Evolutionary conservation across 2,888 invertebrate genomes (phyloP).

Genomic region (Taphrorychus bicolor): DNA sequence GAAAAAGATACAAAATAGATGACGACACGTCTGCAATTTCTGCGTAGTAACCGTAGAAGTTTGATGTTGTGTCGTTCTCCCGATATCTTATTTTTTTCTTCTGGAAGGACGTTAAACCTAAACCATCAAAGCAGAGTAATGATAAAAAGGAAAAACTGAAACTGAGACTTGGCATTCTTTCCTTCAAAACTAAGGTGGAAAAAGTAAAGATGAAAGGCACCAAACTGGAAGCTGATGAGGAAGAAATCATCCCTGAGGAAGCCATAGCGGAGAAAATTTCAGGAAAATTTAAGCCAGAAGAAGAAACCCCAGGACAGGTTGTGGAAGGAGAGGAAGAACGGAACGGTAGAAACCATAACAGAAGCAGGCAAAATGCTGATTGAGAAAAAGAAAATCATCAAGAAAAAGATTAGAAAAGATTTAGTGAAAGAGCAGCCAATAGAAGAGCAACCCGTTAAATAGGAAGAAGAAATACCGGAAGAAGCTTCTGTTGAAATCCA

Average conservation of each 20-base stretch:
- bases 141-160: constrained; percentile 43
- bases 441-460: constrained; percentile 36
- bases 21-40: too few species aligned
- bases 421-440: constrained; percentile 26
- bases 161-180: constrained; percentile 48
- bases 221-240: constrained; percentile 44
- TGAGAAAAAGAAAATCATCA: constrained; percentile 51
- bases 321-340: not conserved
- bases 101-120: too few species aligned
- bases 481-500: too few species aligned
- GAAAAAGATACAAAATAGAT: too few species aligned
- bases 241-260: not conserved
- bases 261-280: too few species aligned
- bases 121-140: constrained; percentile 53
- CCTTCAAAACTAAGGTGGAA: constrained; percentile 46
- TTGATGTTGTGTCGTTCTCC: too few species aligned
- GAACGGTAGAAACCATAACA: not conserved
- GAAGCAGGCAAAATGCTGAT: not conserved
- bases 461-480: constrained; percentile 21
- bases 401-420: constrained; percentile 44
- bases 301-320: too few species aligned
- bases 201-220: constrained; percentile 41
- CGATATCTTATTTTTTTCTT: too few species aligned
- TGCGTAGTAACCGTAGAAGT: too few species aligned
- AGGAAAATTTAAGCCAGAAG: too few species aligned